phyloP scores from a whole-genome alignment of 2,888 invertebrate species.

The Auanema freiburgensis region DNA sequence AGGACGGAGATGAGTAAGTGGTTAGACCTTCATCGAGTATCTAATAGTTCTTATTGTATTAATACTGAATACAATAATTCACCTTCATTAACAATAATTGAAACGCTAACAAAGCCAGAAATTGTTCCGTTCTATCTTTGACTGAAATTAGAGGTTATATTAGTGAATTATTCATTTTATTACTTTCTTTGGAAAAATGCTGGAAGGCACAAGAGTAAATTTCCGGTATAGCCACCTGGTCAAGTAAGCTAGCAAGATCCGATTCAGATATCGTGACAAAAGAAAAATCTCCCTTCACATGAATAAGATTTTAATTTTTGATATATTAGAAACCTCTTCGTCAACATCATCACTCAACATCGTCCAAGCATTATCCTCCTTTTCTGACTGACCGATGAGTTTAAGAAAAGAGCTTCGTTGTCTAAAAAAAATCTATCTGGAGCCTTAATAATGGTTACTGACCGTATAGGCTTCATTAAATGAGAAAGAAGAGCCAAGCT shows the following conservation, averaged over 20 bases:
- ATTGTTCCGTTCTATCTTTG: conserved; percentile 41
- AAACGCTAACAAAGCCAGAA: conserved; percentile 56
- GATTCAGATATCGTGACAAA: conserved; percentile 50
- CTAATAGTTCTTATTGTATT: conserved; percentile 18
- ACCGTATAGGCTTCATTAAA: conserved; percentile 52
- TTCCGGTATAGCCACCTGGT: conserved; percentile 56
- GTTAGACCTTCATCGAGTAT: conserved; percentile 57
- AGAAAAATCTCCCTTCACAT: conserved; percentile 36
- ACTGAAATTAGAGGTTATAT: conserved; percentile 31
- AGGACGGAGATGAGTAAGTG: conserved; percentile 45
- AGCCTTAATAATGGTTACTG: conserved; percentile 7
- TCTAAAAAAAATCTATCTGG: conserved; percentile 25
- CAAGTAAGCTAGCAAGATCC: conserved; percentile 54
- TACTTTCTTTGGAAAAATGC: conserved; percentile 35
- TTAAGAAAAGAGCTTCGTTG: conserved; percentile 47
- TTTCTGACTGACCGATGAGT: conserved; percentile 34
- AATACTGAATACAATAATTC: neutral
- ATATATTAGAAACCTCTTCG: conserved; percentile 21
- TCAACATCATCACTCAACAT: conserved; percentile 42
- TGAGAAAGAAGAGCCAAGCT: conserved; percentile 56
- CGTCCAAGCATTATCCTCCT: conserved; percentile 44
- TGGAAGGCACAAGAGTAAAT: conserved; percentile 50
- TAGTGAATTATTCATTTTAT: no score
- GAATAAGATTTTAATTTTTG: neutral
- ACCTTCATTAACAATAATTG: conserved; percentile 51